phyloP scores from a whole-genome alignment of 2,888 invertebrate genomes.

The Lottia scabra region DNA sequence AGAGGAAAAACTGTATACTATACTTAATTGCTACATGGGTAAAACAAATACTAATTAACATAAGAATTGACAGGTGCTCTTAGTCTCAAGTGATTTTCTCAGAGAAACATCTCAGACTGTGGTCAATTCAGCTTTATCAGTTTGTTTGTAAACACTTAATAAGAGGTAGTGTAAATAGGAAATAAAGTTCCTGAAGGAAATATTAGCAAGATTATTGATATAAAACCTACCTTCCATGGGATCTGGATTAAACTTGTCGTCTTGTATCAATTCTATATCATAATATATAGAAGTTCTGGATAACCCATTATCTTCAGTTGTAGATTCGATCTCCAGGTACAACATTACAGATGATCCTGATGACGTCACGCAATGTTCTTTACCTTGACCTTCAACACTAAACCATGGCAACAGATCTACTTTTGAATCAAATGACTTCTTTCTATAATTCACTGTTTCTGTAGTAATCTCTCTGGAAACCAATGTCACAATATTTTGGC shows the following conservation, averaged over 20 bases:
- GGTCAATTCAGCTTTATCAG: not conserved
- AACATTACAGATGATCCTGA: not conserved
- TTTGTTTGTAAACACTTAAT: no score
- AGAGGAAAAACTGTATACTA: no score
- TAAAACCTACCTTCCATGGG: not conserved
- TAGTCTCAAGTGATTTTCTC: not conserved
- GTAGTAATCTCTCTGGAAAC: not conserved
- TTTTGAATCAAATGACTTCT: not conserved
- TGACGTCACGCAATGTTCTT: not conserved
- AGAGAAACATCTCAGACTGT: not conserved
- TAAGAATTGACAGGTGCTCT: no score
- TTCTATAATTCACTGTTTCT: not conserved
- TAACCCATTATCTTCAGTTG: not conserved
- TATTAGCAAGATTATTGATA: no score
- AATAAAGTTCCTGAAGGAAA: no score
- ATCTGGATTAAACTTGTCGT: not conserved
- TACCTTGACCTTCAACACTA: not conserved
- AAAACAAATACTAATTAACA: no score
- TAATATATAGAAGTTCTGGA: not conserved
- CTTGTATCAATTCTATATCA: not conserved
- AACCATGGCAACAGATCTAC: not conserved
- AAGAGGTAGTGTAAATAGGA: no score
- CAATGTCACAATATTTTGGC: not conserved
- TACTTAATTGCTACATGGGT: no score
- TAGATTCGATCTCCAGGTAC: not conserved